Conservation (phyloP, 2,888 invertebrate genomes). For the Didymodactylos carnosus region DNA sequence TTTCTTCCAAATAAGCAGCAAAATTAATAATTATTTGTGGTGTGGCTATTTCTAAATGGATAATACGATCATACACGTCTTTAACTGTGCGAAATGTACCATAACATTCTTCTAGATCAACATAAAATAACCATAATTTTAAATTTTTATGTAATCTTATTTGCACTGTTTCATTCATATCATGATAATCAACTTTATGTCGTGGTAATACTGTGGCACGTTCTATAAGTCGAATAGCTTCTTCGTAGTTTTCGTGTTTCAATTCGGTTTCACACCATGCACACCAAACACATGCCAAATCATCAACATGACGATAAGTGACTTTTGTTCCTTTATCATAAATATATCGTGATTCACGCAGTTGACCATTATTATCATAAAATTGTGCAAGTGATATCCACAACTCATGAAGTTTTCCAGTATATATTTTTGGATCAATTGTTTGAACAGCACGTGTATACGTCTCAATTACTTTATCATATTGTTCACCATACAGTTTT, state of each 20-base stretch:
- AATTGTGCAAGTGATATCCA: slow-evolving; percentile 98
- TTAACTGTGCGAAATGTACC: slow-evolving; percentile 59
- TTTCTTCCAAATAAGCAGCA: slow-evolving; percentile 83
- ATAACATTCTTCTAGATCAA: slow-evolving; percentile 93
- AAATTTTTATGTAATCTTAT: slow-evolving; percentile 78
- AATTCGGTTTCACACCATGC: slow-evolving; percentile 99
- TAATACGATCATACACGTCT: slow-evolving; percentile 78
- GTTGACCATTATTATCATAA: slow-evolving; percentile 78
- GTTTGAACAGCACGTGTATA: slow-evolving; percentile 96
- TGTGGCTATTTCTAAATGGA: slow-evolving; percentile 88
- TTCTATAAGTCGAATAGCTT: slow-evolving; percentile 74
- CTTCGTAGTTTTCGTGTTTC: slow-evolving; percentile 61
- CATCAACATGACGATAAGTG: slow-evolving; percentile 78
- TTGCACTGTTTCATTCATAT: slow-evolving; percentile 61
- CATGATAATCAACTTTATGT: slow-evolving; percentile 46
- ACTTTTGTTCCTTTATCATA: slow-evolving; percentile 59
- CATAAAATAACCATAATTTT: slow-evolving; percentile 96
- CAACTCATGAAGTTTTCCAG: slow-evolving; percentile 74
- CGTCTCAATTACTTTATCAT: slow-evolving; percentile 65
- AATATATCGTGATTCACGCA: slow-evolving; percentile 51
- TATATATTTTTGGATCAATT: slow-evolving; percentile 74
- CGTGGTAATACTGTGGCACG: slow-evolving; percentile 66
- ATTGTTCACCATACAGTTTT: slow-evolving; percentile 76
- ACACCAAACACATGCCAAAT: slow-evolving; percentile 90
- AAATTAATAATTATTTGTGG: slow-evolving; percentile 98